Evolutionary conservation across 1,140 invertebrate species (phyloP).

Genomic region (Zaprionus lachaisei): DNA sequence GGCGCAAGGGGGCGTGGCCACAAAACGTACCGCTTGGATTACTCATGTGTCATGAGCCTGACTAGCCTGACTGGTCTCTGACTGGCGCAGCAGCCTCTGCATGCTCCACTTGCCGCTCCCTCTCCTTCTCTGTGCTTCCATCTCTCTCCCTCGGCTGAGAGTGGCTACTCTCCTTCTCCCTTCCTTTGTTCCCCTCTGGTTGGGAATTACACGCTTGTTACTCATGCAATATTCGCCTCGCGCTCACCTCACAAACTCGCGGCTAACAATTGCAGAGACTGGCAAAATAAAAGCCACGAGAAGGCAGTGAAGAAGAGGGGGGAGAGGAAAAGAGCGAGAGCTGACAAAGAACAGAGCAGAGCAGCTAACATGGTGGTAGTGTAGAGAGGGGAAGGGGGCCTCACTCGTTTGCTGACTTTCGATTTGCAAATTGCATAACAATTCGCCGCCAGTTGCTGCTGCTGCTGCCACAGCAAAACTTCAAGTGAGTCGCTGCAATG

Average conservation of each 20-base stretch:
- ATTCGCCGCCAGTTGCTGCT: slow-evolving; percentile 34
- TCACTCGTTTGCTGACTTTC: slow-evolving; percentile 55
- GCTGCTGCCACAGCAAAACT: slow-evolving; percentile 20
- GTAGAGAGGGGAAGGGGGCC: slow-evolving; percentile 3
- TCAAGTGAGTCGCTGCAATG: slow-evolving; percentile 32
- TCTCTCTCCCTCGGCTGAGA: not conserved
- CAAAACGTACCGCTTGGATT: slow-evolving; percentile 26
- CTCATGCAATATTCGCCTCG: slow-evolving; percentile 62
- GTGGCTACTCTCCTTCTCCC: not conserved
- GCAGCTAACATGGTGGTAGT: slow-evolving; percentile 3
- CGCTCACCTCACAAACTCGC: slow-evolving; percentile 48
- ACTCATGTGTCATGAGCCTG: slow-evolving; percentile 47
- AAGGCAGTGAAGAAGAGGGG: not conserved
- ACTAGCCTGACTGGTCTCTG: slow-evolving; percentile 27
- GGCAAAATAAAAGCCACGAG: slow-evolving; percentile 16
- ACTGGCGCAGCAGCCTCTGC: not conserved
- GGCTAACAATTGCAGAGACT: slow-evolving; percentile 49
- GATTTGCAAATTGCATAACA: slow-evolving; percentile 73
- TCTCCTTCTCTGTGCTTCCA: not conserved
- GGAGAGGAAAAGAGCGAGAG: slow-evolving; percentile 2
- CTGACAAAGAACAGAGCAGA: slow-evolving; percentile 53
- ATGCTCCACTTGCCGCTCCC: not conserved
- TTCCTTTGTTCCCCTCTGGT: not conserved
- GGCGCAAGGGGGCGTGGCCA: not conserved
- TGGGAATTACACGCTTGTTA: slow-evolving; percentile 74